Conservation (phyloP, 1,140 invertebrate genomes). For the Bombus vancouverensis region DNA sequence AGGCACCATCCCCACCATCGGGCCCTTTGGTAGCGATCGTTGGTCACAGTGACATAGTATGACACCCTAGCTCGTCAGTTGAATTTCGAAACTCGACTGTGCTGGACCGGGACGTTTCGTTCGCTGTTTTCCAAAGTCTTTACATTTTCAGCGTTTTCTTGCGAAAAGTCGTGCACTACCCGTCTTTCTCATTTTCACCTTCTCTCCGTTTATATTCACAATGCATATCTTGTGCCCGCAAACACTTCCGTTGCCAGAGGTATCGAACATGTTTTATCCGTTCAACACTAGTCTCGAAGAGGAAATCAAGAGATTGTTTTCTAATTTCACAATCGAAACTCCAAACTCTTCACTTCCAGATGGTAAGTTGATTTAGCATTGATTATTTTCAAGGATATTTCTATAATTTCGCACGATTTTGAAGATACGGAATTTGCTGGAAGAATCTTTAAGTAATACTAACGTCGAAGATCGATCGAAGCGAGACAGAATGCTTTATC, state of each 20-base stretch:
- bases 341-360: neutral
- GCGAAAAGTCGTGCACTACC: neutral
- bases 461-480: neutral
- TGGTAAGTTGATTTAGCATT: conserved; percentile 27
- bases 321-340: conserved; percentile 46
- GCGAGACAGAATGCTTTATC: neutral
- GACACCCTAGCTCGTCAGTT: conserved; percentile 27
- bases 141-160: neutral
- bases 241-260: conserved; percentile 53
- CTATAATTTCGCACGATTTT: neutral
- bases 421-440: neutral
- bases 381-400: neutral
- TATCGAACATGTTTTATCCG: conserved; percentile 66
- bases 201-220: neutral
- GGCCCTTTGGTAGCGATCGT: conserved; percentile 28
- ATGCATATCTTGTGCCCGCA: conserved; percentile 46
- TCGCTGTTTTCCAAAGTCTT: neutral
- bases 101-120: neutral
- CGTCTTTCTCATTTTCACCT: neutral
- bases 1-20: conserved; percentile 22
- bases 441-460: neutral
- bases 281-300: conserved; percentile 75
- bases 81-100: conserved; percentile 22
- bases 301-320: conserved; percentile 72
- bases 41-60: neutral